Conservation (phyloP, 2,888 invertebrate species). For the Drosophila acutilabella region DNA sequence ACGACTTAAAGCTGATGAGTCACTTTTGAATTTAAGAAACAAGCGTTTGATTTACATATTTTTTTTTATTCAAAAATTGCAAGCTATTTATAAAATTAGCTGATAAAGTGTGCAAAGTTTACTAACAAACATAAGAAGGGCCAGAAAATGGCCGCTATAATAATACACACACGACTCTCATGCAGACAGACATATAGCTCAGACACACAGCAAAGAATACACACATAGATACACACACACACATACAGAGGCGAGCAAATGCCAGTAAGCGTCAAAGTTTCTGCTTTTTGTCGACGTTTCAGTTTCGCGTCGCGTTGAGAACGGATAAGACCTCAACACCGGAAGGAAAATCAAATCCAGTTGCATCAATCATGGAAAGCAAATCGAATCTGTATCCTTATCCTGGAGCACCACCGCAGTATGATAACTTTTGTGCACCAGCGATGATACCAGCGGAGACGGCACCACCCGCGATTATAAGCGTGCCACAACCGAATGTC, state of each 20-base stretch:
- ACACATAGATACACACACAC: background rate
- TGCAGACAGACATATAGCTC: no score
- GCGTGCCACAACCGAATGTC: slow-evolving; percentile 45
- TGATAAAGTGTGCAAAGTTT: no score
- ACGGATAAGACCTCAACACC: slow-evolving; percentile 29
- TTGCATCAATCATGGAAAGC: slow-evolving; percentile 31
- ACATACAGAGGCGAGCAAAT: background rate
- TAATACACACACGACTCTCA: background rate
- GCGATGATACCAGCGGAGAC: slow-evolving; percentile 40
- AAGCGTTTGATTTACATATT: no score
- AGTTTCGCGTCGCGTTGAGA: slow-evolving; percentile 33
- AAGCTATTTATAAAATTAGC: no score
- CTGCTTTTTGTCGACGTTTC: slow-evolving; percentile 3
- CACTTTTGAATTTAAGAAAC: no score
- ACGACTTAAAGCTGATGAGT: no score
- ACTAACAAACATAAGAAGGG: no score
- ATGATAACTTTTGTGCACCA: slow-evolving; percentile 38
- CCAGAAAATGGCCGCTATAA: background rate
- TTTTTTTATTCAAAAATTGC: no score
- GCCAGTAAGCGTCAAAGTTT: background rate
- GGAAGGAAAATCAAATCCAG: background rate
- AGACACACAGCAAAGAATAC: background rate
- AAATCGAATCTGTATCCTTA: slow-evolving; percentile 50
- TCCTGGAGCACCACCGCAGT: slow-evolving; percentile 35
- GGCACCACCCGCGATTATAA: slow-evolving; percentile 20